These are phyloP conservation scores for Sceloporus tristichus DNA, from an alignment of 2,113 vertebrate species.

Conservation along the genomic window DNA sequence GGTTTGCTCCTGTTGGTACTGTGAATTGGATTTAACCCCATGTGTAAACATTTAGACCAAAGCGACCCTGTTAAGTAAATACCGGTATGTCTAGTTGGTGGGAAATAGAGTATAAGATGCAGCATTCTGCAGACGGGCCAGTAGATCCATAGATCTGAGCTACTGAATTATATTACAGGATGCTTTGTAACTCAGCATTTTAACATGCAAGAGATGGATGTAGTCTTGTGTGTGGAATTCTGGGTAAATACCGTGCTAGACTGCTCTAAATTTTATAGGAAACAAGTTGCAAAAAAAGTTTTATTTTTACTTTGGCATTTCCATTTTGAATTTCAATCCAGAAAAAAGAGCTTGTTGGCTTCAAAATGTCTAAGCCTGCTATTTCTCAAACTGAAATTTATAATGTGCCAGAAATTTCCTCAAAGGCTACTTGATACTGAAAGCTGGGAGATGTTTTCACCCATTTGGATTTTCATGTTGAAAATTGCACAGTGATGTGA, in stretches of 20 bases:
- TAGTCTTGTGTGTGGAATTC: accelerated
- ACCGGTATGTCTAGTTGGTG: no score
- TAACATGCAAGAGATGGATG: not conserved
- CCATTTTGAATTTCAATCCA: not conserved
- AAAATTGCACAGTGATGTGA: not conserved
- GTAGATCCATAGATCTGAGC: not conserved
- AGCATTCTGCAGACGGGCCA: no score
- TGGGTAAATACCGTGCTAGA: not conserved
- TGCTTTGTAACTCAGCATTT: not conserved
- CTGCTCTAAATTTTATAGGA: not conserved
- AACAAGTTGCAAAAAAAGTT: accelerated
- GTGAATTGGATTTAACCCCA: no score
- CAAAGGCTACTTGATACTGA: accelerated
- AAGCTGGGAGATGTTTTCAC: not conserved
- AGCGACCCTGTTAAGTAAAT: no score
- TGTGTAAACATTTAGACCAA: no score
- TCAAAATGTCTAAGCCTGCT: constrained; percentile 10
- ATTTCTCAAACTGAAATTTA: not conserved
- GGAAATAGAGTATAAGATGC: no score
- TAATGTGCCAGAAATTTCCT: not conserved
- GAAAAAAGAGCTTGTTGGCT: not conserved
- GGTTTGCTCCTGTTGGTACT: no score
- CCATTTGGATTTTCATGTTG: not conserved
- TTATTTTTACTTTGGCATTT: not conserved
- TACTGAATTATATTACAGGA: not conserved